These are phyloP conservation scores for Anguilla megastoma DNA, from an alignment of 2,797 vertebrate genomes.

Conservation along the genomic window DNA sequence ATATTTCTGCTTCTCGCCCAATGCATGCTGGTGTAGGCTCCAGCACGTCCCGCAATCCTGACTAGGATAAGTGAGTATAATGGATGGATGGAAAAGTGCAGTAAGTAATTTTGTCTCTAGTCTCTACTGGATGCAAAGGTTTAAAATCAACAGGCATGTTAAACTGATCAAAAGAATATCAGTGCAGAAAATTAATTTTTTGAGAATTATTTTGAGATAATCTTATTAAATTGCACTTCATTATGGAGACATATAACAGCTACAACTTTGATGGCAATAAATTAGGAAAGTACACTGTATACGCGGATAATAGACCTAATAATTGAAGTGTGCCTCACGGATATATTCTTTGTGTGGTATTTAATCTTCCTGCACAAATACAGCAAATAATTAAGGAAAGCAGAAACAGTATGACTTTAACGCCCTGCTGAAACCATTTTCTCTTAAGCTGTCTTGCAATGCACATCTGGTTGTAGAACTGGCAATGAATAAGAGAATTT, in stretches of 20 bases:
- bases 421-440: not conserved
- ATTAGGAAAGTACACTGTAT: not conserved
- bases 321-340: not conserved
- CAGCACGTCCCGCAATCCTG: too few species aligned
- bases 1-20: too few species aligned
- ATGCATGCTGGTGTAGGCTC: too few species aligned
- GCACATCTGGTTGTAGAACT: conserved; percentile 31
- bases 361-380: not conserved
- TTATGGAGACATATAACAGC: not conserved
- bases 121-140: too few species aligned
- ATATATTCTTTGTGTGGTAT: conserved; percentile 1
- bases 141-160: too few species aligned
- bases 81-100: too few species aligned
- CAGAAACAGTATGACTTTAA: not conserved
- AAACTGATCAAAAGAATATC: too few species aligned
- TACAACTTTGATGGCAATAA: not conserved
- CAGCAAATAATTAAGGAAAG: not conserved
- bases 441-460: not conserved
- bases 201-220: too few species aligned
- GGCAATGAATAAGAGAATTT: not conserved
- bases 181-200: too few species aligned
- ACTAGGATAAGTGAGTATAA: too few species aligned
- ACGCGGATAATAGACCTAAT: not conserved
- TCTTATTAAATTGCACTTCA: not conserved
- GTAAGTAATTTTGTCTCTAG: too few species aligned